phyloP scores from a whole-genome alignment of 2,888 invertebrate species.

The Apocheima hispidaria region DNA sequence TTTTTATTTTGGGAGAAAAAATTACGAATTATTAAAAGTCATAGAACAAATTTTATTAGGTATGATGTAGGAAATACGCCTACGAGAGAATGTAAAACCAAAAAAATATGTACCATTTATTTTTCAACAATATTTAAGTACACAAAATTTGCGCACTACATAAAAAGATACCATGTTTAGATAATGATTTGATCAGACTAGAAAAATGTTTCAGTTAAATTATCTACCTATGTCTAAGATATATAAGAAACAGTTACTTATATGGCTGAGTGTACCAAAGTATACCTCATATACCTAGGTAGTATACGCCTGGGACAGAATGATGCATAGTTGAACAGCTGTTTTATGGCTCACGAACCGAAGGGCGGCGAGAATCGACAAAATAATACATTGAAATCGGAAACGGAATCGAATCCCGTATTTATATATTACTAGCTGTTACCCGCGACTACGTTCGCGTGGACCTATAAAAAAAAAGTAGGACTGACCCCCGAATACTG shows the following conservation, averaged over 20 bases:
- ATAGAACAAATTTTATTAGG: too few relatives aligned
- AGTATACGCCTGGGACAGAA: conserved; percentile 31
- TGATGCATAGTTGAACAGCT: conserved; percentile 37
- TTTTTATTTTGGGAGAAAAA: too few relatives aligned
- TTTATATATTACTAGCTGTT: background rate
- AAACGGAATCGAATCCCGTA: conserved; percentile 7
- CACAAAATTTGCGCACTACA: too few relatives aligned
- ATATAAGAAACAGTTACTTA: background rate
- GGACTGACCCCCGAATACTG: too few relatives aligned
- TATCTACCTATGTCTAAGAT: background rate
- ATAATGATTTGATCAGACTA: too few relatives aligned
- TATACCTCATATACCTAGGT: conserved; percentile 5
- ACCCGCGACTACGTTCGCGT: background rate
- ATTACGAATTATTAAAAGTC: too few relatives aligned
- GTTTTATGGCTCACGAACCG: conserved; percentile 22
- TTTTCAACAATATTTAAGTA: too few relatives aligned
- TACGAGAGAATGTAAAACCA: too few relatives aligned
- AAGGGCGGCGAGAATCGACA: conserved; percentile 9
- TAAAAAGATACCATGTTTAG: too few relatives aligned
- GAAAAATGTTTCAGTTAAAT: background rate
- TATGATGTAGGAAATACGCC: too few relatives aligned
- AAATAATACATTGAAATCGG: conserved; percentile 28
- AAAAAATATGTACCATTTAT: too few relatives aligned
- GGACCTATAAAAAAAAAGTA: too few relatives aligned
- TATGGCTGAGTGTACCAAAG: background rate